phyloP scores from a whole-genome alignment of 2,888 invertebrate species.

The Archips crataeganus region DNA sequence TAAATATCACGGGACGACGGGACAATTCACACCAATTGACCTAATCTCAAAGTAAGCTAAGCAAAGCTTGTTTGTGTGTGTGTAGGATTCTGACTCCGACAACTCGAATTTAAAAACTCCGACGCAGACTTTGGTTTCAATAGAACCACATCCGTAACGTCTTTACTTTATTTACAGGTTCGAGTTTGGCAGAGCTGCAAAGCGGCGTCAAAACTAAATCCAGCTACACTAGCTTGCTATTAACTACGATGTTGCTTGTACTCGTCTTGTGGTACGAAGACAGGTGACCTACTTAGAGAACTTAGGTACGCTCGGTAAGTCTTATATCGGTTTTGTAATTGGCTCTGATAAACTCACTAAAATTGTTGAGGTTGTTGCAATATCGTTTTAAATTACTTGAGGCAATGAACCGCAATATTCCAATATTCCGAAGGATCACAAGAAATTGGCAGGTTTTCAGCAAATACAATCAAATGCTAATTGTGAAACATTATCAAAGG shows the following conservation, averaged over 20 bases:
- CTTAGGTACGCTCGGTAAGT: slow-evolving; percentile 29
- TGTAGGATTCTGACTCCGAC: too few species aligned
- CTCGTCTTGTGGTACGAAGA: slow-evolving; percentile 62
- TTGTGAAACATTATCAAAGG: too few species aligned
- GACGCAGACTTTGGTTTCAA: too few species aligned
- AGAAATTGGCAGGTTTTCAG: too few species aligned
- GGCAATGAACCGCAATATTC: not conserved
- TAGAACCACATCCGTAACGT: not conserved
- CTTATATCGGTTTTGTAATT: slow-evolving; percentile 25
- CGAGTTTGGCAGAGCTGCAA: slow-evolving; percentile 78
- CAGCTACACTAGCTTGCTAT: slow-evolving; percentile 68
- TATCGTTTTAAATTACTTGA: not conserved
- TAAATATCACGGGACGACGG: too few species aligned
- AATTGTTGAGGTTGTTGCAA: slow-evolving; percentile 16
- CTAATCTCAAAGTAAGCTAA: too few species aligned
- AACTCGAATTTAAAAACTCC: too few species aligned
- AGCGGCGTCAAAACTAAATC: slow-evolving; percentile 78
- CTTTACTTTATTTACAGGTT: slow-evolving; percentile 57
- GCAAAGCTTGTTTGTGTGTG: too few species aligned
- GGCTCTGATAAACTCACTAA: slow-evolving; percentile 9
- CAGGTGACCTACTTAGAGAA: slow-evolving; percentile 69
- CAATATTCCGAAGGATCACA: too few species aligned
- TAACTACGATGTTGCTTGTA: slow-evolving; percentile 64
- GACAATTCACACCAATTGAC: too few species aligned
- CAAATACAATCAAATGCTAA: too few species aligned